Evolutionary conservation across 2,888 invertebrate species (phyloP), one percentile per base, ranked within the genome.

Genomic region (Coelopa pilipes): DNA sequence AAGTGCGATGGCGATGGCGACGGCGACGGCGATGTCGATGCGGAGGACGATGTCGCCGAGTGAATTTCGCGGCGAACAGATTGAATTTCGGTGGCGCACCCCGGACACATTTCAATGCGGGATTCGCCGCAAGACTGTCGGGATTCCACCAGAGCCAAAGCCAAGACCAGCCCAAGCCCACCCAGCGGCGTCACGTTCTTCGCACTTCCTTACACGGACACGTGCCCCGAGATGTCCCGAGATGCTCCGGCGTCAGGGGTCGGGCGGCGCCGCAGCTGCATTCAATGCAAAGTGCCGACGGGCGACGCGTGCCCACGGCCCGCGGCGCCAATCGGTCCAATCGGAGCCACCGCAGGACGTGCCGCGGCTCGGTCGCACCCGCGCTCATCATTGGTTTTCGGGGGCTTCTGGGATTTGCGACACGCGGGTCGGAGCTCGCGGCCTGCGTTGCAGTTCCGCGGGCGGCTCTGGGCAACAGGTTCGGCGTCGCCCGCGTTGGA

Each of bases 181-280:
- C 47, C 17, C 11, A 65, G 47, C 65, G 15, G 13, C 66, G 13
- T 50, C 49, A 66, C 66, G 66, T 50, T 19, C 17, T 66, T 21
- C 13, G 24, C 66, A 66, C 66, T 66, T 66, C 50, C 47, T 66
- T 66, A 21, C 49, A 24, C 21, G 11, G 66, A 19, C 50, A 66
- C 66, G 66, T 66, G 66, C 49, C 47, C n/a, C 63, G 45, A 63
- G n/a, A 15, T 46, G 46, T 63, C 63, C 3, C 45, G n/a, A 45
- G 45, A 9, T 17, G 13, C 57, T 21, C 24, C 57, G 19, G 57
- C 24, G 24, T n/a, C 57, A 7, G 34, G 34, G 7, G 34, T 2
- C 34, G 34, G 34, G 21, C 13, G 2, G 24, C 11, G 21, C 17
- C 11, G 12, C 57, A 57, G 19, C 57, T 57, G 13, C 57, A 19